Conservation (phyloP, 1,140 invertebrate genomes). For the Procambarus virginalis region DNA sequence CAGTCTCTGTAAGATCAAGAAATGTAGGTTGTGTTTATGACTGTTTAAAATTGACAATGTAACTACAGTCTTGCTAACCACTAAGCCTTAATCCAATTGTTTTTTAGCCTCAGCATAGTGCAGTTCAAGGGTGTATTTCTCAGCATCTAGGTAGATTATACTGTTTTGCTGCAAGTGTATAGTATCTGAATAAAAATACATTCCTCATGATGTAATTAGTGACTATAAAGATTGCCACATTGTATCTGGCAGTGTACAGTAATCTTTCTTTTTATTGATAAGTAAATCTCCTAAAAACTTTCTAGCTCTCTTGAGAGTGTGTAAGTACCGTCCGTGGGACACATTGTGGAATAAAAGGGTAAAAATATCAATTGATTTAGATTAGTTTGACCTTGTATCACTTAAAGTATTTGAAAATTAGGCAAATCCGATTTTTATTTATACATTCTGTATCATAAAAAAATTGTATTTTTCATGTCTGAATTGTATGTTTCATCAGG, state of each 20-base stretch:
- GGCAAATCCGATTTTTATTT: slow-evolving; percentile 18
- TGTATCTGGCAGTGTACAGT: slow-evolving; percentile 66
- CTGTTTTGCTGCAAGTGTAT: slow-evolving; percentile 42
- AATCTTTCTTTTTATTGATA: slow-evolving; percentile 41
- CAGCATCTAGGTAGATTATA: slow-evolving; percentile 50
- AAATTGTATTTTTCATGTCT: slow-evolving; percentile 24
- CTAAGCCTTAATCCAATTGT: slow-evolving; percentile 1
- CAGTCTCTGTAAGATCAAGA: not conserved
- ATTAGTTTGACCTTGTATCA: slow-evolving; percentile 21
- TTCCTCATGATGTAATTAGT: slow-evolving; percentile 63
- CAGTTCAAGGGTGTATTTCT: slow-evolving; percentile 31
- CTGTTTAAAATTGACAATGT: not conserved
- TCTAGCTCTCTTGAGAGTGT: slow-evolving; percentile 52
- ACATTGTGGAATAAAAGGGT: slow-evolving; percentile 53
- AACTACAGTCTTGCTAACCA: slow-evolving; percentile 3
- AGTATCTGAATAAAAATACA: slow-evolving; percentile 54
- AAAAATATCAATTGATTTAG: slow-evolving; percentile 31
- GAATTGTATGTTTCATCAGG: slow-evolving; percentile 22
- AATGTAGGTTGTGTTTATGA: not conserved
- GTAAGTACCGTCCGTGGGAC: slow-evolving; percentile 62
- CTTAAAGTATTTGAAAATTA: slow-evolving; percentile 16
- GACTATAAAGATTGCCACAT: slow-evolving; percentile 34
- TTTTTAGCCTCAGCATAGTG: slow-evolving; percentile 25
- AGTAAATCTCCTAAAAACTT: slow-evolving; percentile 49
- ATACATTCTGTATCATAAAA: slow-evolving; percentile 35